Evolutionary conservation across 53 echinoderm and acorn worm genomes (phyloP).

Genomic region (Paelopatides confundens): DNA sequence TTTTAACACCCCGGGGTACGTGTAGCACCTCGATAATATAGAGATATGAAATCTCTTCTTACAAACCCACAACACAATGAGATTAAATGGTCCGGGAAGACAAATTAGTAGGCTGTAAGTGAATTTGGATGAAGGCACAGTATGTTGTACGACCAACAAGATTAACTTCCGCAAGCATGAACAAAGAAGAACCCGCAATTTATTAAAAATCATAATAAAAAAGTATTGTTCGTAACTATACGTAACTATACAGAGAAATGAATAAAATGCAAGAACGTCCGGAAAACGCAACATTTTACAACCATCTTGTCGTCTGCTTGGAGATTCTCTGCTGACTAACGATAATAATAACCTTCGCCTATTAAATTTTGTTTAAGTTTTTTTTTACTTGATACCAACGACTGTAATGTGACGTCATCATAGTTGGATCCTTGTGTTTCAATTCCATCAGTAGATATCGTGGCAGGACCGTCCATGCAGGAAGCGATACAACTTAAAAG

Average conservation of each 20-base stretch:
- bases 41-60: conserved; percentile 9
- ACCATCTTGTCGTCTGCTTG: background rate
- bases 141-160: conserved; percentile 32
- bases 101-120: conserved; percentile 29
- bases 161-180: conserved; percentile 36
- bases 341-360: too few species aligned
- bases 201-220: background rate
- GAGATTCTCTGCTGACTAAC: too few species aligned
- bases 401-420: too few species aligned
- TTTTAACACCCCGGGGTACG: background rate
- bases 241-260: background rate
- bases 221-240: too few species aligned
- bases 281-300: conserved; percentile 9
- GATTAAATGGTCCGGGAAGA: conserved; percentile 22
- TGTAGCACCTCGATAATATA: background rate
- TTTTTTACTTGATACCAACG: too few species aligned
- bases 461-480: too few species aligned
- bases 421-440: too few species aligned
- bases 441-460: too few species aligned
- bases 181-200: conserved; percentile 20
- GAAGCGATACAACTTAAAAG: too few species aligned
- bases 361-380: too few species aligned
- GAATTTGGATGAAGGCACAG: conserved; percentile 41
- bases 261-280: background rate
- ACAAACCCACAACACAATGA: conserved; percentile 19